Conservation (phyloP, 1,140 invertebrate species). For the Episyrphus balteatus region DNA sequence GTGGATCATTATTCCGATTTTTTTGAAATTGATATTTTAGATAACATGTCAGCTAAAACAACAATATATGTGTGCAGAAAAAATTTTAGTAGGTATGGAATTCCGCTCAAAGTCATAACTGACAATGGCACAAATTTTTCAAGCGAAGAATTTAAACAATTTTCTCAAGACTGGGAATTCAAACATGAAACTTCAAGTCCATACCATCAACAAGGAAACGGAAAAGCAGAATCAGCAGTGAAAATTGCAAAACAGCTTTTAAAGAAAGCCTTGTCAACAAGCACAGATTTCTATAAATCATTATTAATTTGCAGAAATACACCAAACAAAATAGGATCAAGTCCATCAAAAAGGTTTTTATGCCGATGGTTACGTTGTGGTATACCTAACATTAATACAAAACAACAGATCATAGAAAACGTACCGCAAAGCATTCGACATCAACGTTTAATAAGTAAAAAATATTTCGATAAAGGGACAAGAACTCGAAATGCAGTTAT, state of each 20-base stretch:
- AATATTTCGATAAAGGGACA: too few relatives aligned
- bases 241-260: conserved; percentile 18
- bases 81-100: conserved; percentile 16
- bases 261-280: conserved; percentile 13
- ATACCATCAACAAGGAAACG: conserved; percentile 20
- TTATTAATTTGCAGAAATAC: conserved; percentile 7
- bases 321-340: conserved; percentile 7
- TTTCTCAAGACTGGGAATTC: conserved; percentile 14
- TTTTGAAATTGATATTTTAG: conserved; percentile 9
- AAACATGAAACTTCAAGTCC: conserved; percentile 17
- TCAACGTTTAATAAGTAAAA: too few relatives aligned
- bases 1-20: not conserved
- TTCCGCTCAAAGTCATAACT: conserved; percentile 13
- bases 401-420: too few relatives aligned
- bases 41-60: conserved; percentile 7
- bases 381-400: too few relatives aligned
- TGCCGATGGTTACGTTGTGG: too few relatives aligned
- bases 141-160: conserved; percentile 10
- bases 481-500: too few relatives aligned
- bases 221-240: conserved; percentile 18
- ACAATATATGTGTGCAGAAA: conserved; percentile 14
- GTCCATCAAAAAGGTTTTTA: too few relatives aligned
- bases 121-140: conserved; percentile 7
- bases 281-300: conserved; percentile 7
- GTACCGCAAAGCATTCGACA: too few relatives aligned